phyloP scores from a whole-genome alignment of 2,797 vertebrate species.

The Thripadectes ignobilis region DNA sequence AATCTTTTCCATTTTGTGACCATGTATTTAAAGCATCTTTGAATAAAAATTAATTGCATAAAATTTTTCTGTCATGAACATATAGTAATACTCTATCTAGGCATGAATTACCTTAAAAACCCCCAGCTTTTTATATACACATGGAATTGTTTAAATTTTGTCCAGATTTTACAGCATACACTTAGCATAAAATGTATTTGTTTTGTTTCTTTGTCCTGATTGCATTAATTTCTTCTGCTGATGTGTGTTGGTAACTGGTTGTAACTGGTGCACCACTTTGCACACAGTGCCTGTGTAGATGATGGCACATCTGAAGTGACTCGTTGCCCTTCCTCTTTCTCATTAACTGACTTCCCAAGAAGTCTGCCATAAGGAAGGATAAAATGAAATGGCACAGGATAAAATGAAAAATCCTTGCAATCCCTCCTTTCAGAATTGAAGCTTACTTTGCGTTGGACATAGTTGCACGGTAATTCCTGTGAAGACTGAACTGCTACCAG shows the following conservation, averaged over 20 bases:
- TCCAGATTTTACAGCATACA: not conserved
- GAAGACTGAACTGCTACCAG: not conserved
- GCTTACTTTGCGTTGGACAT: not conserved
- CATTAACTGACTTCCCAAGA: not conserved
- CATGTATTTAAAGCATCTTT: not conserved
- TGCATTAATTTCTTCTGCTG: not conserved
- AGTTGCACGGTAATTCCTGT: not conserved
- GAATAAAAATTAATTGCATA: not conserved
- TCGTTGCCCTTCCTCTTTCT: not conserved
- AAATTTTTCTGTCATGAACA: not conserved
- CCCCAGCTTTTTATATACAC: not conserved
- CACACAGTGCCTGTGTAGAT: not conserved
- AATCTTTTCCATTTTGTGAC: not conserved
- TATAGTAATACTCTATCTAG: not conserved
- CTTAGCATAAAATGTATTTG: not conserved
- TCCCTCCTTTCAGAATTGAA: not conserved
- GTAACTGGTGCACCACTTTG: not conserved
- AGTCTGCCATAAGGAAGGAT: not conserved
- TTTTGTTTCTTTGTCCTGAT: not conserved
- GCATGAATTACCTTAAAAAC: fast-evolving
- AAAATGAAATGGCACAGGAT: not conserved
- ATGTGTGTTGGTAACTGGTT: not conserved
- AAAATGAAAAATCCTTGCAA: not conserved
- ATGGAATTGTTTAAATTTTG: not conserved
- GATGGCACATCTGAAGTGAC: not conserved